Base-by-base conservation (phyloP, 2,888 invertebrate species). In the Lepidochrysops patricia region DNA sequence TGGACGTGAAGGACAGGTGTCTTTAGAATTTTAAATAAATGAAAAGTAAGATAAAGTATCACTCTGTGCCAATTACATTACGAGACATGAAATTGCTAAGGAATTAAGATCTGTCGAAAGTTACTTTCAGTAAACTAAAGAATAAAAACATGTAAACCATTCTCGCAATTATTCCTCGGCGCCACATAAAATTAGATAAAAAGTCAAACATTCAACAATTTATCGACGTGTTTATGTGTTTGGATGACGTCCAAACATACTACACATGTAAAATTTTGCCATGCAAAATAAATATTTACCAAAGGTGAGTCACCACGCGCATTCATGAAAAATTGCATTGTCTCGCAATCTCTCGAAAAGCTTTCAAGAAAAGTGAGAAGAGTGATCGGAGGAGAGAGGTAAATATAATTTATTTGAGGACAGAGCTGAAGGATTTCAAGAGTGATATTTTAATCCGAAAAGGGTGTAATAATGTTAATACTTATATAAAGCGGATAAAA, bases 401-500 rank as follows among this genome's bases (percentile, higher is more conserved):
- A 9, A 43, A 43, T 19, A 43, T 43, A 23, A 43, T 19, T 43
- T 43, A 43, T 9, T 9, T 19, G 19, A 19, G 9, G 23, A 43
- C 43, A 43, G 9, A 43, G 6, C 26, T 12, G n/a, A 26, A 50
- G 26, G 26, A 50, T 26, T 26, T 50, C 13, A 26, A 26, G n/a
- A 50, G 50, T 6, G 26, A 50, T 50, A 2, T 6, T 50, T 26
- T 50, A 1, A 26, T n/a, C n/a, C n/a, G 15, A 43, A 19, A 43
- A 9, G 29, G 9, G 27, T 50, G 27, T 27, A 12, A 52, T 27
- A 13, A 13, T 26, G 26, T 52, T 52, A 15, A 15, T 52, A 27
- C 27, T 27, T 7, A 19, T 43, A 12, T 43, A 13, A 4, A 26
- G 19, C 15, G 29, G 9, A n/a, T 32, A 60, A 75, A 70, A 80